Conservation (phyloP, 1,140 invertebrate genomes). For the Ips typographus region DNA sequence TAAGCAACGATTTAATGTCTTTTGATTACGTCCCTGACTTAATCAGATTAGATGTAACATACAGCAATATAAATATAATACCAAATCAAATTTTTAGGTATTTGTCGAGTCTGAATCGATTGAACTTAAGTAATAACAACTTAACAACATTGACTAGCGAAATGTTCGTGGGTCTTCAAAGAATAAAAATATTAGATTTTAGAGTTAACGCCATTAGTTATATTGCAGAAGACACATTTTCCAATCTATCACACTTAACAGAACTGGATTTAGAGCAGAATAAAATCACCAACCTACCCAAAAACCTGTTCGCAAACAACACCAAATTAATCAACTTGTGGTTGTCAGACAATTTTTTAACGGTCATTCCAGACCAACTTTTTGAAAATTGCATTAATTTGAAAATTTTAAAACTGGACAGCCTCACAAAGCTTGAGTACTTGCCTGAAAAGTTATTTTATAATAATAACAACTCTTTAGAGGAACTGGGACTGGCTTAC, state of each 20-base stretch:
- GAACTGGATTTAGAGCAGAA: background rate
- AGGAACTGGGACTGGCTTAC: no score
- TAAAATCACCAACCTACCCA: background rate
- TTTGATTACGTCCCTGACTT: slow-evolving; percentile 24
- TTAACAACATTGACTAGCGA: slow-evolving; percentile 22
- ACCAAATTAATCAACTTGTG: background rate
- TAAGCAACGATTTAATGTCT: slow-evolving; percentile 7
- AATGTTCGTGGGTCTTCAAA: slow-evolving; percentile 26
- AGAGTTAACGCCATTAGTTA: slow-evolving; percentile 17
- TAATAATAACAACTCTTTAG: no score
- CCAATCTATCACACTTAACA: background rate
- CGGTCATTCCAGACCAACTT: background rate
- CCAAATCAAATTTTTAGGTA: slow-evolving; percentile 22
- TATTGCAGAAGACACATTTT: slow-evolving; percentile 17
- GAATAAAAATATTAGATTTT: slow-evolving; percentile 30
- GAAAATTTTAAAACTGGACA: background rate
- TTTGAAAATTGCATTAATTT: background rate
- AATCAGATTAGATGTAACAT: background rate
- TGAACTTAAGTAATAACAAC: slow-evolving; percentile 32
- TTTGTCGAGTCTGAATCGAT: slow-evolving; percentile 18
- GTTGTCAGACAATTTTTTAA: background rate
- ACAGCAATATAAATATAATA: slow-evolving; percentile 10
- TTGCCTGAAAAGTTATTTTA: background rate
- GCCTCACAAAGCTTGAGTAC: background rate
- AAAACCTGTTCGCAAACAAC: background rate